Conservation (phyloP, 2,888 invertebrate genomes). For the Phorcus lineatus region DNA sequence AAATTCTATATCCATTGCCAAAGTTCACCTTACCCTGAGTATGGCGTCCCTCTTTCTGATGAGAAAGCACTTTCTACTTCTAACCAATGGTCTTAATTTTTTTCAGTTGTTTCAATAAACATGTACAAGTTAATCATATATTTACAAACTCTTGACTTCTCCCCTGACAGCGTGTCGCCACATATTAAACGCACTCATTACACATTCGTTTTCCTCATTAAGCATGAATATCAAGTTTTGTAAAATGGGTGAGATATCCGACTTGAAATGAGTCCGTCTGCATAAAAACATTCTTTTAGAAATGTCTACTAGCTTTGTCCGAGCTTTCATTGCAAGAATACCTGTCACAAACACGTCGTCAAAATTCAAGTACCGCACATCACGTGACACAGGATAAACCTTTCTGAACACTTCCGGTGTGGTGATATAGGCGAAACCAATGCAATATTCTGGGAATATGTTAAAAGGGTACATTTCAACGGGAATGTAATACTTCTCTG, state of each 20-base stretch:
- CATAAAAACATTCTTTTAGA: background rate
- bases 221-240: background rate
- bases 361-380: slow-evolving; percentile 51
- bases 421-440: slow-evolving; percentile 36
- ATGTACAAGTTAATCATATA: background rate
- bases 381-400: slow-evolving; percentile 32
- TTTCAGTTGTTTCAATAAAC: background rate
- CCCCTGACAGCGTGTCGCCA: background rate
- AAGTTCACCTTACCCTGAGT: no score
- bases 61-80: no score
- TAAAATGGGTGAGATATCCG: background rate
- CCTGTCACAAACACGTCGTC: slow-evolving; percentile 64
- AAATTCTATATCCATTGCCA: no score
- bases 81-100: no score
- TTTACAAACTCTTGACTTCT: background rate
- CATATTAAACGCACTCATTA: background rate
- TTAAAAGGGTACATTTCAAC: slow-evolving; percentile 45
- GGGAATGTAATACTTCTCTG: slow-evolving; percentile 56
- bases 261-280: background rate
- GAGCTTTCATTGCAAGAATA: slow-evolving; percentile 46
- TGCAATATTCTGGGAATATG: slow-evolving; percentile 60
- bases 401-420: background rate
- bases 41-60: no score
- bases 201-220: background rate
- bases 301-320: slow-evolving; percentile 30